Evolutionary conservation across 2,113 vertebrate species (phyloP), one percentile per base, ranked within the genome.

Genomic region (Pluvialis apricaria): DNA sequence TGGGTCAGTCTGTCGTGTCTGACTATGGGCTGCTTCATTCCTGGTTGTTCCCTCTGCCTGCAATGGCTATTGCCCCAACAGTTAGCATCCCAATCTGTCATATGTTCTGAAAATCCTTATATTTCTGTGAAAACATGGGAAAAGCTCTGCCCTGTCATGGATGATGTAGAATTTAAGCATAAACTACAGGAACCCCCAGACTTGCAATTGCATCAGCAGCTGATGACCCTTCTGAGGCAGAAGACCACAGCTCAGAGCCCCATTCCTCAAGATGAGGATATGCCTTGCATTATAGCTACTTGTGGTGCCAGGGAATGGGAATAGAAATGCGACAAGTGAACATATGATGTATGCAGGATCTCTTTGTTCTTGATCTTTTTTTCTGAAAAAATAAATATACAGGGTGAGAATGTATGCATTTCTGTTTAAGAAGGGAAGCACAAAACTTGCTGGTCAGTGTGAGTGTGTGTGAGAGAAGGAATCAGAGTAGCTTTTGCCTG

Each of bases 81-180:
- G 5, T 44, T 16, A 49, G 4, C 25, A 78, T 45, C 12, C 11
- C 24, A 73, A 65, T 4, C 1, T 60, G 22, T 24, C 0, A 1
- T 32, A 45, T 66, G 12, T 42, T 91, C 32, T 68, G 29, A 84
- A 85, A 82, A 10, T 7, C 11, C 15, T 28, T 36, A 5, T 15
- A 28, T 54, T 58, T 88, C 7, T 62, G 21, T 19, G 15, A 65
- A 92, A 92, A 64, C 4, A 21, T 5, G 5, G 9, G 6, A 64
- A 82, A 88, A 79, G 4, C 3, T 14, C 7, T 68, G 6, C 47
- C 2, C 10, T 94, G 51, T 66, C 2, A 32, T 5, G 3, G 20
- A 29, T 64, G 26, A 66, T 3, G 1, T 45, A 62, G 68, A 55
- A n/a, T 32, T 70, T 75, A 42, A 70, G 9, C 28, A 25, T 36